These are phyloP conservation scores for Drosophila anomalata DNA, from an alignment of 2,888 invertebrate genomes.

Conservation along the genomic window DNA sequence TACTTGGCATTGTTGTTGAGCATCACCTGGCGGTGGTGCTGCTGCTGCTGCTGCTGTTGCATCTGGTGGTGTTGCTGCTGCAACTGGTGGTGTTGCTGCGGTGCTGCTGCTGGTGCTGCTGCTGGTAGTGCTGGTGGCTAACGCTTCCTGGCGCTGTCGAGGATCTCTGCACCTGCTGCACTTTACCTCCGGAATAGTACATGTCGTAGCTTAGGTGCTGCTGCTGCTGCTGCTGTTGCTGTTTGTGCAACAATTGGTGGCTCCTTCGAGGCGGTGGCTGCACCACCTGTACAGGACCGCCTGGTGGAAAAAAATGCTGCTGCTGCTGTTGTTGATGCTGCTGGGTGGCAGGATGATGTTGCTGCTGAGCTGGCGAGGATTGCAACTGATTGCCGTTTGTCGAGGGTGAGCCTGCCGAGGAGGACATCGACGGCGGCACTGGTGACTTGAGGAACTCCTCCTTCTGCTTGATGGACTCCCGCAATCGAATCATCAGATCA, in stretches of 20 bases:
- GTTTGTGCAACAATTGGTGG: slow-evolving; percentile 46
- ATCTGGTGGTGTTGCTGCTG: slow-evolving; percentile 36
- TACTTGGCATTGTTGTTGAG: slow-evolving; percentile 76
- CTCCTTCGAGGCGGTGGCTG: slow-evolving; percentile 1
- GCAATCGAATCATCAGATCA: slow-evolving; percentile 88
- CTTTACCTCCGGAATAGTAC: slow-evolving; percentile 73
- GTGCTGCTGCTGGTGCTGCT: slow-evolving; percentile 13
- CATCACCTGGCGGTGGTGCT: slow-evolving; percentile 43
- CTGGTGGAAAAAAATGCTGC: slow-evolving; percentile 65
- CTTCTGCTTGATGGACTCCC: slow-evolving; percentile 94
- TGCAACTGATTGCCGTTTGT: slow-evolving; percentile 40
- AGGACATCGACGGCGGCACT: slow-evolving; percentile 57
- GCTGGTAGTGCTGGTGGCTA: slow-evolving; percentile 11
- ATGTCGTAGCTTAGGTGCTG: slow-evolving; percentile 78
- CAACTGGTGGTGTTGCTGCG: not conserved
- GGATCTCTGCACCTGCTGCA: slow-evolving; percentile 52
- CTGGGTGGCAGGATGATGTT: slow-evolving; percentile 13
- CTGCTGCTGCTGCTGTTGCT: slow-evolving; percentile 61
- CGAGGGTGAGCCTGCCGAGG: slow-evolving; percentile 11
- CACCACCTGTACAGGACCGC: slow-evolving; percentile 15
- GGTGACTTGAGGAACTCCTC: slow-evolving; percentile 94
- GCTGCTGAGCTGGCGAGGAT: slow-evolving; percentile 42
- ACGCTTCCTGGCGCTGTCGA: slow-evolving; percentile 50
- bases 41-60: slow-evolving; percentile 19
- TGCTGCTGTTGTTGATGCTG: slow-evolving; percentile 42